phyloP scores from a whole-genome alignment of 2,797 vertebrate species.

The Acrossocheilus fasciatus region DNA sequence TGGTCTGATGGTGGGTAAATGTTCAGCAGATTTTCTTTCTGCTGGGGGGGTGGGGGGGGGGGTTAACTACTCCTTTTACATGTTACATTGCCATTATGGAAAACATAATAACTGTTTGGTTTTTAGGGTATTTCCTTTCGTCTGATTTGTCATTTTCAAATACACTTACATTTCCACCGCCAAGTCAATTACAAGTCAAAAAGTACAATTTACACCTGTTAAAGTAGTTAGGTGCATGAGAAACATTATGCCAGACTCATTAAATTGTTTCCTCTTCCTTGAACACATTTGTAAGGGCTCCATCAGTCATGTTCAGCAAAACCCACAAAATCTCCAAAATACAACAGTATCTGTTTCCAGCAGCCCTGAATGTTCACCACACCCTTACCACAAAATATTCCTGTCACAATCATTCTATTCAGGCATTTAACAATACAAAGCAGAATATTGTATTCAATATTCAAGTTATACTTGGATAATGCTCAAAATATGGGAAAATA shows the following conservation, averaged over 20 bases:
- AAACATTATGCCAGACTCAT: conserved; percentile 43
- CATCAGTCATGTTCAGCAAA: conserved; percentile 54
- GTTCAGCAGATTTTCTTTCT: neutral
- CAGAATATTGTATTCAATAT: conserved; percentile 31
- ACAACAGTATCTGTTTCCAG: conserved; percentile 58
- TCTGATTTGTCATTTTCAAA: conserved; percentile 24
- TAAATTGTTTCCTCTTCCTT: conserved; percentile 54
- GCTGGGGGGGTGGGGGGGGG: neutral
- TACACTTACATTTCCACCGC: conserved; percentile 35
- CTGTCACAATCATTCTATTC: conserved; percentile 52
- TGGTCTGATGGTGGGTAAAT: neutral
- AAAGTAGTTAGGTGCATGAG: conserved; percentile 50
- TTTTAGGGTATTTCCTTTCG: neutral
- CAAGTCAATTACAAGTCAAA: conserved; percentile 10
- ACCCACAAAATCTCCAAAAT: conserved; percentile 63
- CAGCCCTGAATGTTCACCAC: conserved; percentile 65
- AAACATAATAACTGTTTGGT: conserved; percentile 5
- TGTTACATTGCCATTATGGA: neutral
- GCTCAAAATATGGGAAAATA: neutral
- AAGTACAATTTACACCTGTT: conserved; percentile 64
- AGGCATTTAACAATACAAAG: conserved; percentile 55
- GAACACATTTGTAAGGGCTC: conserved; percentile 62
- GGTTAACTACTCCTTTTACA: neutral
- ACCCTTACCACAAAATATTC: conserved; percentile 62
- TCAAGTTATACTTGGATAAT: neutral